phyloP scores from a whole-genome alignment of 2,797 vertebrate species.

The Hippocampus kuda region DNA sequence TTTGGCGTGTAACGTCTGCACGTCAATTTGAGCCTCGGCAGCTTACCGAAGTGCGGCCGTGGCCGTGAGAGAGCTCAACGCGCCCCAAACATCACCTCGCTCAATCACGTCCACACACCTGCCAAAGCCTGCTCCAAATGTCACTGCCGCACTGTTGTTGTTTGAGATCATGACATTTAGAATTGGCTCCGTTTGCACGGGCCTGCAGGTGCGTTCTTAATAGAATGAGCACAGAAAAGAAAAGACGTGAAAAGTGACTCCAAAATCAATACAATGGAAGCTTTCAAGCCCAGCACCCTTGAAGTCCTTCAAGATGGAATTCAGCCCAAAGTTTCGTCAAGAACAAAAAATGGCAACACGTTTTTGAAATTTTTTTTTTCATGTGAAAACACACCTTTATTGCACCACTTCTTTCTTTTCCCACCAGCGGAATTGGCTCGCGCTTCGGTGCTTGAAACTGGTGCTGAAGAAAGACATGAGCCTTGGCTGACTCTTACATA shows the following conservation, averaged over 20 bases:
- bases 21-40: background rate
- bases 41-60: background rate
- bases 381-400: too few relatives aligned
- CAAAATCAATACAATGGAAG: background rate
- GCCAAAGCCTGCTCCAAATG: slow-evolving; percentile 49
- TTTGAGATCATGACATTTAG: slow-evolving; percentile 66
- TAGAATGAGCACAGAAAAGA: slow-evolving; percentile 6
- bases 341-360: too few relatives aligned
- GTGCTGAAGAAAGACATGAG: too few relatives aligned
- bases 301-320: background rate
- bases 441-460: too few relatives aligned
- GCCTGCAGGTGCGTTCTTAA: slow-evolving; percentile 21
- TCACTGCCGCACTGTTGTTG: slow-evolving; percentile 38
- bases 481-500: too few relatives aligned
- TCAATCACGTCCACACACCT: slow-evolving; percentile 47
- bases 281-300: background rate
- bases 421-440: too few relatives aligned
- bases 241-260: slow-evolving; percentile 15
- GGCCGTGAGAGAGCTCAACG: background rate
- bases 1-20: background rate
- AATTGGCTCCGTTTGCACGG: slow-evolving; percentile 56
- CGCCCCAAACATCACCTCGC: background rate
- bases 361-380: too few relatives aligned
- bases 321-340: background rate
- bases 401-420: too few relatives aligned